Evolutionary conservation across 2,888 invertebrate species (phyloP).

Genomic region (Coelopa pilipes): DNA sequence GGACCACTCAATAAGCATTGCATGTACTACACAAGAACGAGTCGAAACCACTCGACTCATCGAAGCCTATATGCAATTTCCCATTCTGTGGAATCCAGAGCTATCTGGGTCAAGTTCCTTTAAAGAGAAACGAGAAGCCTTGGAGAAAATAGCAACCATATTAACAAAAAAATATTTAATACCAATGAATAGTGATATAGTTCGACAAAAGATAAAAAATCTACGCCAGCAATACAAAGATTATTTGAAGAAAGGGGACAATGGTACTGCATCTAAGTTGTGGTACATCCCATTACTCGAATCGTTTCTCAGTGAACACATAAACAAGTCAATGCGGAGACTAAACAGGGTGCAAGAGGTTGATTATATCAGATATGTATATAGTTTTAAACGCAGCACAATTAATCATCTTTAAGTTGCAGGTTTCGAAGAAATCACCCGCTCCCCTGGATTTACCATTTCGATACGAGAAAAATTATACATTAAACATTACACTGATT

Average conservation of each 20-base stretch:
- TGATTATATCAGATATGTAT: not conserved
- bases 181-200: constrained; percentile 12
- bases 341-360: not conserved
- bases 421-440: constrained; percentile 2
- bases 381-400: not conserved
- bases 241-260: constrained; percentile 17
- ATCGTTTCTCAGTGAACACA: constrained; percentile 18
- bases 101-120: constrained; percentile 4
- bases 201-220: constrained; percentile 21
- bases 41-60: constrained; percentile 17
- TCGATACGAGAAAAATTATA: constrained; percentile 5
- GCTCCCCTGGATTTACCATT: constrained; percentile 11
- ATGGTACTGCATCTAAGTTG: not conserved
- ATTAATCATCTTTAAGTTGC: not conserved
- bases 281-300: constrained; percentile 15
- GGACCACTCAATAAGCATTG: not conserved
- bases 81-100: constrained; percentile 26
- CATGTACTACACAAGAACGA: constrained; percentile 11
- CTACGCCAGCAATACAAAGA: constrained; percentile 17
- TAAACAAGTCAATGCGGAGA: constrained; percentile 1
- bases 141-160: constrained; percentile 17
- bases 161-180: constrained; percentile 14
- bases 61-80: constrained; percentile 12
- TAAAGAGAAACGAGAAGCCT: constrained; percentile 20
- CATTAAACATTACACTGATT: constrained; percentile 3